A percentile compares a stretch with the other conserved stretches of the same genome.
Conservation (phyloP, 2,113 vertebrate species). For the Apaloderma vittatum region DNA sequence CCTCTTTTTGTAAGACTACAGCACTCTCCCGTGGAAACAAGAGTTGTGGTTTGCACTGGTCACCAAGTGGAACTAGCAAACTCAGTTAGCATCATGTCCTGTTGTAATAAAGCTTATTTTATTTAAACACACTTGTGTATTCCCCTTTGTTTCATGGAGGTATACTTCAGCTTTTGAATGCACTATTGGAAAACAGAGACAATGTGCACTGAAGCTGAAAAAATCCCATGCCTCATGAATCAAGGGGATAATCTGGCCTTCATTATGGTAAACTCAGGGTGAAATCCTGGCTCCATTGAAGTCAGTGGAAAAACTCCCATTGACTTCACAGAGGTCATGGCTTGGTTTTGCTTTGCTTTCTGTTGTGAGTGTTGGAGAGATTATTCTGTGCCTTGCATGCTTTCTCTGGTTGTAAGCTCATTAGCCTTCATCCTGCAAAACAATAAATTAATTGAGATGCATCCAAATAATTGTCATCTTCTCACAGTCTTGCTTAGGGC, state of each 20-base stretch:
- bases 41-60: neutral
- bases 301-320: neutral
- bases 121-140: neutral
- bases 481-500: neutral
- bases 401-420: neutral
- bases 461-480: neutral
- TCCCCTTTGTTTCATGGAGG: neutral
- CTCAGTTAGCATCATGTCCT: neutral
- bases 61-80: neutral
- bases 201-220: neutral
- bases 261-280: neutral
- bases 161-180: neutral
- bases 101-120: neutral
- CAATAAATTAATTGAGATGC: neutral
- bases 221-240: neutral
- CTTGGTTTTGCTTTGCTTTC: neutral
- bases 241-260: neutral
- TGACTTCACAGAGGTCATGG: neutral
- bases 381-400: fast-evolving
- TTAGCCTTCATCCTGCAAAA: neutral
- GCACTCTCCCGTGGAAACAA: neutral
- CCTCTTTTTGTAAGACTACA: neutral
- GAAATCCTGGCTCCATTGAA: neutral
- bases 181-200: neutral
- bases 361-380: neutral